These are phyloP conservation scores for Phataginus tricuspis DNA, from an alignment of 2,797 vertebrate species.

Conservation along the genomic window DNA sequence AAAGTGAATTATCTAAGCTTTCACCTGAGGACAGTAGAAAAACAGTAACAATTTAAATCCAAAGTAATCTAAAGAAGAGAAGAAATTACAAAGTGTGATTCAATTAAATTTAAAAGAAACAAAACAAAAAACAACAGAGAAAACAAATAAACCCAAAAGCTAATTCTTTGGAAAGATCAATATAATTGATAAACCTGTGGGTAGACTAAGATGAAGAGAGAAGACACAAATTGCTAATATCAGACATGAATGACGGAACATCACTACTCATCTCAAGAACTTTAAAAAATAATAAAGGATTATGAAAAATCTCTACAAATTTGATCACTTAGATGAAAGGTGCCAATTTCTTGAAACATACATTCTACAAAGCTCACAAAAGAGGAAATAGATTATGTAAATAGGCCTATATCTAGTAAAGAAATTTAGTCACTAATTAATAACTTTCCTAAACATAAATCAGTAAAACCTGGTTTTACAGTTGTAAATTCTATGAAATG, in stretches of 20 bases:
- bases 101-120: background rate
- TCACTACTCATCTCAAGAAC: background rate
- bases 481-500: background rate
- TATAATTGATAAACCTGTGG: background rate
- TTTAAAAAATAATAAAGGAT: background rate
- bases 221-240: background rate
- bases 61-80: background rate
- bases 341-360: background rate
- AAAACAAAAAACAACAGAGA: background rate
- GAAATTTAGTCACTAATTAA: background rate
- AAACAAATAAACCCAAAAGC: background rate
- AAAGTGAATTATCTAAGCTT: background rate
- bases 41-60: background rate
- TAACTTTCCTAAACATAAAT: background rate
- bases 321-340: background rate
- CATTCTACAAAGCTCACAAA: background rate
- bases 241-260: background rate
- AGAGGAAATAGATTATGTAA: background rate
- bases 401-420: background rate
- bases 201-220: background rate
- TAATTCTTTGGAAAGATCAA: background rate
- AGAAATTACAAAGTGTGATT: background rate
- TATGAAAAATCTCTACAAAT: background rate
- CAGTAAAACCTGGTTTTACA: background rate
- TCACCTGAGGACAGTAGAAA: background rate